phyloP scores from a whole-genome alignment of 2,888 invertebrate genomes.

The Strigamia maritima region DNA sequence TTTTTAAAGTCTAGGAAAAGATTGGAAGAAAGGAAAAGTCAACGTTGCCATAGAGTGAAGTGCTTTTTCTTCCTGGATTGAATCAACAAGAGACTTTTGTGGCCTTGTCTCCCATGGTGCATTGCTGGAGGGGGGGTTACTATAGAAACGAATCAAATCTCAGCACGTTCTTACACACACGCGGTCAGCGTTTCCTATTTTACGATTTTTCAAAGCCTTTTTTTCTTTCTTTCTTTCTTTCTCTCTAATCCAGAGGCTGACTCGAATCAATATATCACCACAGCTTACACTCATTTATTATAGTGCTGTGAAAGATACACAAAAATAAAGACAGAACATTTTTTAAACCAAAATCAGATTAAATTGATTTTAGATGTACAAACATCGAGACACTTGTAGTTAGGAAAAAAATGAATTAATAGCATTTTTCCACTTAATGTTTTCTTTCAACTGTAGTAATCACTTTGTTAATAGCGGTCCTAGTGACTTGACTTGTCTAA shows the following conservation, averaged over 20 bases:
- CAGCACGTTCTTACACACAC: slow-evolving; percentile 15
- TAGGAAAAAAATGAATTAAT: not conserved
- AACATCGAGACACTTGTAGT: not conserved
- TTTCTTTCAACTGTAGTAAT: not conserved
- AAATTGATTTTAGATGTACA: not conserved
- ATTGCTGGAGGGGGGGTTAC: slow-evolving; percentile 15
- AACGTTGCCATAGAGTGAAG: slow-evolving; percentile 21
- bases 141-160: slow-evolving; percentile 23
- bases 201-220: slow-evolving; percentile 19
- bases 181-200: slow-evolving; percentile 23
- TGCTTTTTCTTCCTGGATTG: slow-evolving; percentile 19
- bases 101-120: slow-evolving; percentile 23
- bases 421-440: not conserved
- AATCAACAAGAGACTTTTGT: slow-evolving; percentile 23
- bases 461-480: not conserved
- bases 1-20: not conserved
- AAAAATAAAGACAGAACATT: not conserved
- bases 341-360: not conserved
- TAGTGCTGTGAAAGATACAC: slow-evolving; percentile 6
- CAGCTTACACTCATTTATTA: slow-evolving; percentile 23
- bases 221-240: not conserved
- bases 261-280: slow-evolving; percentile 7
- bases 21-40: slow-evolving; percentile 23
- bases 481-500: not conserved
- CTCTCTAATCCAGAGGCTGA: slow-evolving; percentile 13